phyloP scores from a whole-genome alignment of 37 sponge, comb jelly and placozoan genomes.

The Ephydatia muelleri region DNA sequence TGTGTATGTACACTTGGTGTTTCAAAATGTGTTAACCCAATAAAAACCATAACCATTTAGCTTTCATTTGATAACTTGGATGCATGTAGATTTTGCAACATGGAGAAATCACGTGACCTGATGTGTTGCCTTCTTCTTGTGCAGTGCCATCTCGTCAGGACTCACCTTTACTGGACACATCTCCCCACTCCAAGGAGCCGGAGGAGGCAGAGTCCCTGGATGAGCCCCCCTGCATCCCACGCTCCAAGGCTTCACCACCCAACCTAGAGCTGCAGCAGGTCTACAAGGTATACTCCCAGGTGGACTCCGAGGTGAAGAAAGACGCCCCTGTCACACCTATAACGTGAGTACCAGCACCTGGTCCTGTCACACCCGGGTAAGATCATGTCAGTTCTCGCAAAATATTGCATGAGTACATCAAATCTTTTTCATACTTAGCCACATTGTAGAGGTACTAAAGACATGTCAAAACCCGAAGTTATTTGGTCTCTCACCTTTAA shows the following conservation, averaged over 20 bases:
- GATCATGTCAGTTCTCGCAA: no score
- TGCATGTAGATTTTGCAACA: no score
- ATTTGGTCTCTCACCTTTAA: no score
- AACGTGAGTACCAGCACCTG: conserved; percentile 31
- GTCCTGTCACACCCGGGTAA: neutral
- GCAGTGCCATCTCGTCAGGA: neutral
- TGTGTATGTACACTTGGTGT: conserved; percentile 7
- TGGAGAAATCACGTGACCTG: no score
- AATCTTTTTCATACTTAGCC: no score
- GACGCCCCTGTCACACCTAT: conserved; percentile 25
- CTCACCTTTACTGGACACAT: neutral
- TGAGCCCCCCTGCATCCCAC: neutral
- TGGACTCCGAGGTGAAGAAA: conserved; percentile 16
- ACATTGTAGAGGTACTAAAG: no score
- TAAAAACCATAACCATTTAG: no score
- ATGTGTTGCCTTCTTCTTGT: neutral
- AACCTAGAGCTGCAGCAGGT: conserved; percentile 21
- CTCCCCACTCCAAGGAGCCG: neutral
- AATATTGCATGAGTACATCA: no score
- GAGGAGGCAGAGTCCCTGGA: neutral
- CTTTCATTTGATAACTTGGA: no score
- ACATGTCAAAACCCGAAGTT: no score
- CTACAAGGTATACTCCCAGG: conserved; percentile 22
- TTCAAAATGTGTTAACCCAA: no score
- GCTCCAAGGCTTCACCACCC: neutral